Percentiles rank a stretch among this genome's conserved stretches.
phyloP scores from a whole-genome alignment of 2,888 invertebrate species.

The Brachyptera putata region DNA sequence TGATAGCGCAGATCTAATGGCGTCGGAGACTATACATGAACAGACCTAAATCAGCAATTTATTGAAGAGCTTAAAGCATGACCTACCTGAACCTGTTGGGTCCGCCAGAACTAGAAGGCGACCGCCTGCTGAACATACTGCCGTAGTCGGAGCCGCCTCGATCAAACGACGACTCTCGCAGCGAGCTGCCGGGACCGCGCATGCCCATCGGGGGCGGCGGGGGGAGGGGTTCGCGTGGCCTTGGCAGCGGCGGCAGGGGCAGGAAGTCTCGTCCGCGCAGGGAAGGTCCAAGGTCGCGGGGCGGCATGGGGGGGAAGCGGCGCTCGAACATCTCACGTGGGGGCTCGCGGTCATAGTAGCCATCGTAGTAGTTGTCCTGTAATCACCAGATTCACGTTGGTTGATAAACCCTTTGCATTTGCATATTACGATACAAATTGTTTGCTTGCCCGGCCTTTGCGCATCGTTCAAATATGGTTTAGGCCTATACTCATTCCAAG shows the following conservation, averaged over 20 bases:
- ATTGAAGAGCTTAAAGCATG: too few species aligned
- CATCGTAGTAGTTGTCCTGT: conserved; percentile 74
- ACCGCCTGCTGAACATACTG: conserved; percentile 80
- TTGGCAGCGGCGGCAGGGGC: conserved; percentile 63
- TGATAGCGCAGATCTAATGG: too few species aligned
- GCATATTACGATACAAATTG: too few species aligned
- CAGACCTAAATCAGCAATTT: too few species aligned
- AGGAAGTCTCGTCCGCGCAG: conserved; percentile 36
- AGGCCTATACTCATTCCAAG: neutral
- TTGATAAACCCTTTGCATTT: too few species aligned
- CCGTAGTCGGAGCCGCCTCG: conserved; percentile 60
- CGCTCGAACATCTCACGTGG: conserved; percentile 77
- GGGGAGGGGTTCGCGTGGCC: conserved; percentile 69
- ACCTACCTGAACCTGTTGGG: conserved; percentile 31
- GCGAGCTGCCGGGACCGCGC: conserved; percentile 59
- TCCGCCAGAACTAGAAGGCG: conserved; percentile 53
- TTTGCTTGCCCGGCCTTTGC: conserved; percentile 24
- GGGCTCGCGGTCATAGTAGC: conserved; percentile 60
- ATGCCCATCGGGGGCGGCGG: conserved; percentile 64
- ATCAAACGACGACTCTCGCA: conserved; percentile 56
- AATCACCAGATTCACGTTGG: too few species aligned
- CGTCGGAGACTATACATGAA: too few species aligned
- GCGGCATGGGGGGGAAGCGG: conserved; percentile 65
- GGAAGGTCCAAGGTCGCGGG: conserved; percentile 41
- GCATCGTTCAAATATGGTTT: neutral